A percentile compares a stretch with the other conserved stretches of the same genome.
These are phyloP conservation scores for Mastomys natalensis DNA, from an alignment of 2,113 vertebrate genomes.

Conservation along the genomic window DNA sequence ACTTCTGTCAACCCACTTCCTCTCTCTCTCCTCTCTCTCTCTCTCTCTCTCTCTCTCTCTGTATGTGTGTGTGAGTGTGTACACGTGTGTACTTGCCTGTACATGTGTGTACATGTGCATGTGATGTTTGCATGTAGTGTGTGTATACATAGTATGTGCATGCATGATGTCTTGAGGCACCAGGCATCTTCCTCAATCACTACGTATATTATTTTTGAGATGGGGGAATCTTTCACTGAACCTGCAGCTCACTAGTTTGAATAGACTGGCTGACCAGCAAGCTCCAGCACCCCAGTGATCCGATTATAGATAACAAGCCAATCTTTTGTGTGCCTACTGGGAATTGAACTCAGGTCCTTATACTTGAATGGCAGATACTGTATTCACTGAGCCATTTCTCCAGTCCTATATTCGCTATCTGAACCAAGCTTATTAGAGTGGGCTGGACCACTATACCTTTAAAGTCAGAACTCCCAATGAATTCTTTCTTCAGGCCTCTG, in stretches of 20 bases:
- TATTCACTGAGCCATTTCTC: background rate
- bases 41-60: too few species aligned
- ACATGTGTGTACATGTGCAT: background rate
- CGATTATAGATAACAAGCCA: too few species aligned
- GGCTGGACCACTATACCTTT: background rate
- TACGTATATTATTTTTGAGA: too few species aligned
- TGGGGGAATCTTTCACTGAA: background rate
- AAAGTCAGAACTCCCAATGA: background rate
- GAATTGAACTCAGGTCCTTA: background rate
- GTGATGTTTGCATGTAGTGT: background rate
- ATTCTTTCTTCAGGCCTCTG: background rate
- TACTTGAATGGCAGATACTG: background rate
- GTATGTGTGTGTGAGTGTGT: background rate
- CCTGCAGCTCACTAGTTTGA: background rate
- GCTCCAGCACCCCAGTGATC: too few species aligned
- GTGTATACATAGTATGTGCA: background rate
- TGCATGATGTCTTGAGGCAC: background rate
- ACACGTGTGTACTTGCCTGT: background rate
- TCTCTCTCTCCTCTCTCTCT: too few species aligned
- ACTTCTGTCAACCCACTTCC: background rate
- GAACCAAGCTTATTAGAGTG: background rate
- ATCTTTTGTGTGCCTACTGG: background rate
- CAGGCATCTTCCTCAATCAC: background rate
- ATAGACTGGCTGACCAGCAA: background rate
- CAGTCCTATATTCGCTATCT: background rate